These are phyloP conservation scores for Colius striatus DNA, from an alignment of 2,113 vertebrate species.

Conservation along the genomic window DNA sequence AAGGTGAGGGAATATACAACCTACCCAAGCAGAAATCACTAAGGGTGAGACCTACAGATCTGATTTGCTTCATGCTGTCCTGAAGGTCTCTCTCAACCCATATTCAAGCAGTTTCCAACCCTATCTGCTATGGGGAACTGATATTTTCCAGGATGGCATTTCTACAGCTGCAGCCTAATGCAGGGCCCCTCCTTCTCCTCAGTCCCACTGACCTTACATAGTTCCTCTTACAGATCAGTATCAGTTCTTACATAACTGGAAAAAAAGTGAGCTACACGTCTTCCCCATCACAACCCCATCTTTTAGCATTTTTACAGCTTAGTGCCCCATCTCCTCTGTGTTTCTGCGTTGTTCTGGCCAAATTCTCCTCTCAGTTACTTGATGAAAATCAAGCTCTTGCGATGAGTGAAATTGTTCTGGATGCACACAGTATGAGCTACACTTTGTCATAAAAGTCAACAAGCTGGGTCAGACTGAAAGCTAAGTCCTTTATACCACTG, in stretches of 20 bases:
- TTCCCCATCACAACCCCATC: background rate
- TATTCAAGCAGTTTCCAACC: background rate
- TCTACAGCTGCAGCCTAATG: background rate
- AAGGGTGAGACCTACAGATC: background rate
- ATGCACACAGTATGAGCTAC: background rate
- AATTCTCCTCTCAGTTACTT: background rate
- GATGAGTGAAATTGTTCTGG: background rate
- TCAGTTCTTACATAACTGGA: background rate
- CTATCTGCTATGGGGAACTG: background rate
- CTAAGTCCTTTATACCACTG: background rate
- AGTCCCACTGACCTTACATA: background rate
- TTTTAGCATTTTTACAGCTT: background rate
- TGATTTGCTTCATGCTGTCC: background rate
- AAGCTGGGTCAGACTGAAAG: background rate
- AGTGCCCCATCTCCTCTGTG: background rate
- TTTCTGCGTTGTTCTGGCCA: background rate
- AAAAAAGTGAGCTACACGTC: background rate
- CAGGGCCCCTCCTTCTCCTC: rapidly evolving
- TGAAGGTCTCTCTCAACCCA: background rate
- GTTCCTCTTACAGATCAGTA: background rate
- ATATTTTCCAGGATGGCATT: background rate
- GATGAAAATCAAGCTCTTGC: background rate
- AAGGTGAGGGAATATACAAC: background rate
- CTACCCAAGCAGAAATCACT: background rate
- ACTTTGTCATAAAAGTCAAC: background rate